Conservation (phyloP, 2,888 invertebrate genomes). For the Eupsilia transversa region DNA sequence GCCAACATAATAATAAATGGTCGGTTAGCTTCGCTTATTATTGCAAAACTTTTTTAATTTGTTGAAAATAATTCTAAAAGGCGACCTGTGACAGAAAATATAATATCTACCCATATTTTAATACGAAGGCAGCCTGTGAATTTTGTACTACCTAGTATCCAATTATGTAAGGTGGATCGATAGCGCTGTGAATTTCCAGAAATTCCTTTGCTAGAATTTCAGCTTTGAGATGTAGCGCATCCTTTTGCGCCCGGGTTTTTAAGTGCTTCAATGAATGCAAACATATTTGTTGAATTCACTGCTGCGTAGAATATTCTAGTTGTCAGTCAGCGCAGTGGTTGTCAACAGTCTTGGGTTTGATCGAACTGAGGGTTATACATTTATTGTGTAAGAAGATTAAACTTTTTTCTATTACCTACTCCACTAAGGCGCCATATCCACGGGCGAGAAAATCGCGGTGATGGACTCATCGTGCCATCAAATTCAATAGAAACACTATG, state of each 20-base stretch:
- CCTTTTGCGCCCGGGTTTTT: background rate
- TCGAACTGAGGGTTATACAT: background rate
- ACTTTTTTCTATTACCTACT: background rate
- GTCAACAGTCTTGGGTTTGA: background rate
- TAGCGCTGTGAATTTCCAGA: slow-evolving; percentile 4
- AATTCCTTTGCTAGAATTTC: background rate
- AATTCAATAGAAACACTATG: no score
- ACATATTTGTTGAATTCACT: slow-evolving; percentile 8
- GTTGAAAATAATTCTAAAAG: background rate
- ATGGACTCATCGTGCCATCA: no score
- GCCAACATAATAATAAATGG: background rate
- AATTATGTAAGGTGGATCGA: slow-evolving; percentile 6
- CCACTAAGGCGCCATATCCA: no score
- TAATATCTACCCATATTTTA: background rate
- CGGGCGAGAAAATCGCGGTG: no score
- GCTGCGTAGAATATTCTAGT: background rate
- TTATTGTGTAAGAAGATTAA: background rate
- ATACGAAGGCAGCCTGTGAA: background rate
- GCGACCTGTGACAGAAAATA: background rate
- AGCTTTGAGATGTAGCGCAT: background rate
- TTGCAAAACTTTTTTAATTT: slow-evolving; percentile 2
- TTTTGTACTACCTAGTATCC: background rate
- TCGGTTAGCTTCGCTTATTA: background rate
- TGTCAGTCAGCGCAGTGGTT: background rate
- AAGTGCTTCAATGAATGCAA: background rate